Evolutionary conservation across 1,140 invertebrate genomes (phyloP).

Genomic region (Nephila pilipes): DNA sequence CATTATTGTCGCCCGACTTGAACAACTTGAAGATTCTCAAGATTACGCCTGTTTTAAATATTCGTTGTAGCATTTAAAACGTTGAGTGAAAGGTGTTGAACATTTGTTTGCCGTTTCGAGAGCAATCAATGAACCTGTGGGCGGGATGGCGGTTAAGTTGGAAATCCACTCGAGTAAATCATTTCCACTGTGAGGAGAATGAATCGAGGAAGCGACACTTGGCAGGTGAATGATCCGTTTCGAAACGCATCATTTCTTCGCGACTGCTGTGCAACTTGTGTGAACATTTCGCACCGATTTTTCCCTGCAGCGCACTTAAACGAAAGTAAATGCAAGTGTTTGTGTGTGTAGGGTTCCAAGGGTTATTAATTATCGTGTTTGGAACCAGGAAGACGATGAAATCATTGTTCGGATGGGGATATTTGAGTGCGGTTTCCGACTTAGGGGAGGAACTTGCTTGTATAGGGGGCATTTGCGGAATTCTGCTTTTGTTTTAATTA

Average conservation of each 20-base stretch:
- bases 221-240: conserved; percentile 9
- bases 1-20: too few relatives aligned
- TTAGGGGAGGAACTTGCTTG: too few relatives aligned
- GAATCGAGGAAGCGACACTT: conserved; percentile 10
- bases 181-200: not conserved
- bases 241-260: not conserved
- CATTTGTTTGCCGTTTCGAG: not conserved
- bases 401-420: not conserved
- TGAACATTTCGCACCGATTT: not conserved
- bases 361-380: conserved; percentile 18
- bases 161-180: not conserved
- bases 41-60: too few relatives aligned
- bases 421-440: not conserved
- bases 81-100: too few relatives aligned
- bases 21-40: too few relatives aligned
- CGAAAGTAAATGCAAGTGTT: conserved; percentile 11
- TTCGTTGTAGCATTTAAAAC: too few relatives aligned
- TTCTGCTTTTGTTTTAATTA: too few relatives aligned
- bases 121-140: not conserved
- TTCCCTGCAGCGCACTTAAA: not conserved
- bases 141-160: not conserved
- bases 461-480: too few relatives aligned
- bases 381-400: conserved; percentile 1
- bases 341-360: not conserved
- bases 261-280: not conserved